Evolutionary conservation across 2,888 invertebrate genomes (phyloP).

Genomic region (Standfussiana lucernea): DNA sequence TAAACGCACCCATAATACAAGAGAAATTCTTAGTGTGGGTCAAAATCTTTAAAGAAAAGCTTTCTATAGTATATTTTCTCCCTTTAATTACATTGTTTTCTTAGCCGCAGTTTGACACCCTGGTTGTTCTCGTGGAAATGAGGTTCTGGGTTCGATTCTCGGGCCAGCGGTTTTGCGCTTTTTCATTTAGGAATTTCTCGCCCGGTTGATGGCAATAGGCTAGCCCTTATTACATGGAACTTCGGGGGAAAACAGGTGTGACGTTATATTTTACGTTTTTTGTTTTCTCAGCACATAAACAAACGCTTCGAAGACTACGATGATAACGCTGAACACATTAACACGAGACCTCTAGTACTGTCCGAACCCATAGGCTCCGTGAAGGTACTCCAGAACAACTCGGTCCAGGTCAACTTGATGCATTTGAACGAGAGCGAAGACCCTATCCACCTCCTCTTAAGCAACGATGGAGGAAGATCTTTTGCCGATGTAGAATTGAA

Average conservation of each 20-base stretch:
- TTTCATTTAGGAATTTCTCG: not conserved
- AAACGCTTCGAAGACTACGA: conserved; percentile 72
- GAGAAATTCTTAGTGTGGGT: too few species aligned
- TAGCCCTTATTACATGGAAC: not conserved
- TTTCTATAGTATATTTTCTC: not conserved
- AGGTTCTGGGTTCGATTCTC: not conserved
- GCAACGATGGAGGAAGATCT: conserved; percentile 83
- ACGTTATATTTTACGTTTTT: not conserved
- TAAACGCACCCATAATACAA: too few species aligned
- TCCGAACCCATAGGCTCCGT: conserved; percentile 87
- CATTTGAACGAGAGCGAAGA: conserved; percentile 82
- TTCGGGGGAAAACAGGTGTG: not conserved
- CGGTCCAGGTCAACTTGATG: conserved; percentile 86
- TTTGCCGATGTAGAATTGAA: conserved; percentile 84
- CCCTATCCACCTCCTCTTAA: conserved; percentile 84
- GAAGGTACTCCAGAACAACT: conserved; percentile 87
- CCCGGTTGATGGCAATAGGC: not conserved
- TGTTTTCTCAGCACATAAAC: conserved; percentile 56
- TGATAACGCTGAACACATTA: conserved; percentile 51
- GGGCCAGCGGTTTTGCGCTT: not conserved
- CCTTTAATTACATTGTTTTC: not conserved
- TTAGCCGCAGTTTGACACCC: not conserved
- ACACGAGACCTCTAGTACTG: conserved; percentile 77
- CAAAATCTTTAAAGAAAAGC: too few species aligned
- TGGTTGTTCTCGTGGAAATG: not conserved